Evolutionary conservation across 2,113 vertebrate genomes (phyloP), one percentile per base, ranked within the genome.

Genomic region (Odontophorus gujanensis): DNA sequence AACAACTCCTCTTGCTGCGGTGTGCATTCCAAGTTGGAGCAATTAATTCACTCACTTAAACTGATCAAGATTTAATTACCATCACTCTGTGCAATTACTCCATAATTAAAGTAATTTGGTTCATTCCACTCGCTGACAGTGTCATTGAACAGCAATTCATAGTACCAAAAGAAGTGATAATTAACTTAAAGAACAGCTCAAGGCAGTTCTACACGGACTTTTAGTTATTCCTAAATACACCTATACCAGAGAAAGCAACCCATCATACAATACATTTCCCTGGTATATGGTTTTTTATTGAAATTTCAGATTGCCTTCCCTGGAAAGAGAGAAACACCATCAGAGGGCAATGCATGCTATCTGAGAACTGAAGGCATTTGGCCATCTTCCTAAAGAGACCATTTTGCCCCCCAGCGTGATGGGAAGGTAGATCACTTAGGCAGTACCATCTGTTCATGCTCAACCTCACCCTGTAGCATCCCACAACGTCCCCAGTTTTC

Each of bases 61-160:
- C 98, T 99, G 99, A 99, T 99, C 98, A 99, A 99, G 99, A 99
- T 99, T 99, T 99, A 99, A 99, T 99, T 99, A 99, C 98, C 99
- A 98, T 98, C 98, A 98, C 98, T 98, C 98, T 98, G 98, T 97
- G 98, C 98, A 99, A 99, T 99, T 99, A 99, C 98, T 98, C 98
- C 97, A 97, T 99, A 99, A 99, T 99, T 99, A 99, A 99, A 99
- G 98, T 99, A 97, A 99, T 99, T 99, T 99, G 98, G 98, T 98
- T 98, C 97, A 98, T 98, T 98, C 98, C 98, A 98, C 98, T 98
- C 89, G 95, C 98, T 98, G 98, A 98, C 98, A 97, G 97, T 98
- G 98, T 98, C 98, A 98, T 96, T 97, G 98, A 98, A 97, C 98
- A 98, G 97, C 97, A 97, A 98, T 98, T 98, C 98, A 97, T 96